Evolutionary conservation across 2,797 vertebrate genomes (phyloP), one percentile per base, ranked within the genome.

Genomic region (Poeciliopsis turneri): DNA sequence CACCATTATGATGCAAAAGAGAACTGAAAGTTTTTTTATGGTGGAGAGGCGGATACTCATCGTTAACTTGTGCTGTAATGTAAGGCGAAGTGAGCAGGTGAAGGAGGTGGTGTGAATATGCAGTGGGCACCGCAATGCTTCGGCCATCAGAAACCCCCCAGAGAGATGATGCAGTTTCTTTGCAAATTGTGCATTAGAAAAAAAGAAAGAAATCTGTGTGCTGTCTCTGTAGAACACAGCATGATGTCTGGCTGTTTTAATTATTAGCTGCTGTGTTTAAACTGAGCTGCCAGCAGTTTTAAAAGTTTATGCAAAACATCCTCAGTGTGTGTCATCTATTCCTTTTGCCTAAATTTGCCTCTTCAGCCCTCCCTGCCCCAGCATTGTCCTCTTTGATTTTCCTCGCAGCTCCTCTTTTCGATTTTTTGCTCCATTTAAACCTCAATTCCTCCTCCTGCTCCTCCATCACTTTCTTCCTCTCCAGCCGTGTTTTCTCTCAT

Each of bases 191-290:
- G 82, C 87, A 86, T 78, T 15, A 7, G 18, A 39, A 64, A 61
- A 64, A 69, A n/a, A 72, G 73, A 88, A 87, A 74, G 73, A 89
- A 87, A 80, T 87, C 72, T 79, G 75, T 72, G 80, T 45, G 78
- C 82, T 75, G 85, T 86, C 85, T 88, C 82, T 82, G 80, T 82
- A 81, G 81, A 84, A 79, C 86, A 78, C 87, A 85, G 90, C 81
- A 80, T 80, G 88, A 84, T 80, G 80, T 82, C 87, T 87, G 88
- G 86, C 92, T 87, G 85, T 87, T 92, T 90, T 93, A 92, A 94
- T 94, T 92, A 92, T 93, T 87, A 91, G 88, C 87, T 74, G 88
- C 88, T 90, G 89, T 84, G 85, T 89, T 88, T 84, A 91, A 93
- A 93, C 92, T 84, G 71, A 90, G 77, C 86, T 75, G 49, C 80